Base-by-base conservation (phyloP, 2,888 invertebrate genomes). In the Cheiracanthium punctorium region DNA sequence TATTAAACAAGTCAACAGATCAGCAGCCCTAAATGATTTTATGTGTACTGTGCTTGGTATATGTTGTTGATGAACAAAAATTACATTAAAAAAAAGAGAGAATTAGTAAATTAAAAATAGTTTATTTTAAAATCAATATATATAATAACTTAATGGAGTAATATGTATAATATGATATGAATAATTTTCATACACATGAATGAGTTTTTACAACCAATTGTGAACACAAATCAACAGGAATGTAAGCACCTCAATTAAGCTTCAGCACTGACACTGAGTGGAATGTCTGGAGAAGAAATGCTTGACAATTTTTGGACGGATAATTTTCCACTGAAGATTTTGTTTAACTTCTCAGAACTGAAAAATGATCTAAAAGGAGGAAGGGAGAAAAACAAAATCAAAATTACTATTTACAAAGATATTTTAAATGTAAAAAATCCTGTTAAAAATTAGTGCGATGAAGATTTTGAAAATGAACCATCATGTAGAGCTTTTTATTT, bases 51-150 rank as follows among this genome's bases (percentile, higher is more conserved):
- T n/a, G n/a, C n/a, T n/a, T n/a, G n/a, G n/a, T n/a, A n/a, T n/a
- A n/a, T n/a, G n/a, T n/a, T n/a, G n/a, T n/a, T n/a, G n/a, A n/a
- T n/a, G n/a, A n/a, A n/a, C n/a, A n/a, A n/a, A n/a, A n/a, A n/a
- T n/a, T n/a, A n/a, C n/a, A n/a, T n/a, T n/a, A n/a, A n/a, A n/a
- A n/a, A n/a, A n/a, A n/a, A n/a, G n/a, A n/a, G n/a, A n/a, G n/a
- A n/a, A n/a, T n/a, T n/a, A 37, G 14, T 17, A 58, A 58, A 5
- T 24, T 58, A 58, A 58, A 58, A 58, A 58, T 58, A 58, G 58
- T 58, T 58, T 58, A 58, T 58, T 58, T 48, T 58, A 58, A 58
- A 58, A 58, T 24, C 58, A 58, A 58, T 58, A 24, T 24, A 58
- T 24, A 17, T 17, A 48, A 58, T 58, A 58, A 58, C 58, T 58